Base-by-base conservation (phyloP, 2,888 invertebrate species). In the Pseudoips prasinana region DNA sequence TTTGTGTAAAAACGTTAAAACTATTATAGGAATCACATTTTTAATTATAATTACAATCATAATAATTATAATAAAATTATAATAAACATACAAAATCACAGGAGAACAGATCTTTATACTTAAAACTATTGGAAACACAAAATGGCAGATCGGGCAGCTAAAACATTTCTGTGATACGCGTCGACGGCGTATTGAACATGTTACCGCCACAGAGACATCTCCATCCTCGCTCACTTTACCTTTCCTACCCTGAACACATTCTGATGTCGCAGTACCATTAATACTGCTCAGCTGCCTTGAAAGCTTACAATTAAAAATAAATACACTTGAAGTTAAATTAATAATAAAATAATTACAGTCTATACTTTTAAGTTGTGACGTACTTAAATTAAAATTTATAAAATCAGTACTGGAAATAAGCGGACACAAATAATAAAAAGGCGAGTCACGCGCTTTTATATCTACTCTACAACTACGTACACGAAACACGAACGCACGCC, bases 41-140 rank as follows among this genome's bases (percentile, higher is more conserved):
- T 66, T 63, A 66, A 70, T 72, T 65, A 76, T 73, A 71, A 70
- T 65, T 58, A 65, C 62, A 66, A 70, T 72, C 64, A 76, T 73
- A 71, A 70, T 65, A 67, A 69, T 30, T 26, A 20, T 20, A 20
- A 47, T 47, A 46, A 57, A 47, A 53, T 70, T 64, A 73, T 75
- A 77, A 78, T 70, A 73, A 71, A 39, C 17, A 25, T 78, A 72
- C 64, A 68, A 73, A 86, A 86, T 86, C 85, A 87, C 86, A 86
- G 84, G 74, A 70, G 43, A 61, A 73, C 65, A 74, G 72, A 74
- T 74, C 70, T 56, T 64, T 63, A 58, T 48, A 54, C 84, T 81
- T 85, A 84, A 63, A 75, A 67, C 74, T 86, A 84, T 59, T 58
- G 60, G 65, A 58, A 67, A 68, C 61, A 35, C 49, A 60, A 64